Conservation (phyloP, 1,140 invertebrate species). For the Musca vetustissima region DNA sequence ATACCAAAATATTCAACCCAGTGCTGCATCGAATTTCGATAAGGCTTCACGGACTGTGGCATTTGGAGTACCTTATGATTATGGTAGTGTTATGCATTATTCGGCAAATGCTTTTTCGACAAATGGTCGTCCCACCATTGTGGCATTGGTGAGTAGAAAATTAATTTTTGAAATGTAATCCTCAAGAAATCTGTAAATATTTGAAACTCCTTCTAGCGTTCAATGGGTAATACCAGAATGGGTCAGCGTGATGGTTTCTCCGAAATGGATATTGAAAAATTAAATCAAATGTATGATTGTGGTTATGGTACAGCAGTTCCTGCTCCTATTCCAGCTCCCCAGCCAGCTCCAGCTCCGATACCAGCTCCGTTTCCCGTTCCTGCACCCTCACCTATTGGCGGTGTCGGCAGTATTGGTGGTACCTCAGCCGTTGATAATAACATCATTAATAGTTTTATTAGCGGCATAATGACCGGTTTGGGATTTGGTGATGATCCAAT, state of each 20-base stretch:
- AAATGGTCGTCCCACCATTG: slow-evolving; percentile 72
- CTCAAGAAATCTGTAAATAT: too few species aligned
- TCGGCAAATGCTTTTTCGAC: slow-evolving; percentile 73
- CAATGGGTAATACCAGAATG: slow-evolving; percentile 49
- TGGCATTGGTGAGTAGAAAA: slow-evolving; percentile 62
- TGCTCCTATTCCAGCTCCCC: slow-evolving; percentile 18
- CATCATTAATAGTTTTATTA: slow-evolving; percentile 45
- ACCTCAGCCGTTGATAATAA: slow-evolving; percentile 39
- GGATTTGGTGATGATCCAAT: slow-evolving; percentile 37
- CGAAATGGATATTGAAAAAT: slow-evolving; percentile 70
- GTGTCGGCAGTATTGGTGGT: background rate
- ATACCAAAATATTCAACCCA: slow-evolving; percentile 60
- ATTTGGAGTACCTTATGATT: slow-evolving; percentile 75
- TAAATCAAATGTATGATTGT: slow-evolving; percentile 77
- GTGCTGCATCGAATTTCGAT: slow-evolving; percentile 69
- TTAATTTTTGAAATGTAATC: too few species aligned
- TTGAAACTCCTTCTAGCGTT: slow-evolving; percentile 34
- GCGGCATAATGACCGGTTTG: slow-evolving; percentile 45
- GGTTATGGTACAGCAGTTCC: slow-evolving; percentile 23
- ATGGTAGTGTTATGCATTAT: slow-evolving; percentile 84
- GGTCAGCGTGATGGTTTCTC: slow-evolving; percentile 75
- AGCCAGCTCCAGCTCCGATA: slow-evolving; percentile 5
- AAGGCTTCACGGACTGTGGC: slow-evolving; percentile 64
- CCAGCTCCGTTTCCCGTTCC: slow-evolving; percentile 21
- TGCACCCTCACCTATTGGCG: slow-evolving; percentile 24